Evolutionary conservation across 2,888 invertebrate species (phyloP).

Genomic region (Nesidiocoris tenuis): DNA sequence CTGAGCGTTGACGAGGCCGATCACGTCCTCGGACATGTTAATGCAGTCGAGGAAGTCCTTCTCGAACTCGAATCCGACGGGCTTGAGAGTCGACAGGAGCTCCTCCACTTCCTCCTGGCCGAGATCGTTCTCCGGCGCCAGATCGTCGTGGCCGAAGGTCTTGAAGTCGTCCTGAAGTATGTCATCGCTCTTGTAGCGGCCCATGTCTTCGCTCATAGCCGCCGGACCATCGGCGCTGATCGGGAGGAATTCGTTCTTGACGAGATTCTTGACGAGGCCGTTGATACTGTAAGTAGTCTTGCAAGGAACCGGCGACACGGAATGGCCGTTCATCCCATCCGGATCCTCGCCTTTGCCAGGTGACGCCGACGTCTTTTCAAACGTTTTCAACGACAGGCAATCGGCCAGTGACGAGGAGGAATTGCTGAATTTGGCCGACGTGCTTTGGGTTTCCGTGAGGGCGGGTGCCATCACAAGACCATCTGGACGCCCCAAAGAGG

Average conservation of each 20-base stretch:
- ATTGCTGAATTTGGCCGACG: slow-evolving; percentile 57
- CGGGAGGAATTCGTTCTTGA: slow-evolving; percentile 47
- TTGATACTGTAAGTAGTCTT: slow-evolving; percentile 46
- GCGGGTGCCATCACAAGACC: slow-evolving; percentile 91
- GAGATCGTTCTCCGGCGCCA: slow-evolving; percentile 58
- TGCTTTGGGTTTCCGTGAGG: slow-evolving; percentile 67
- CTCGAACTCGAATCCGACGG: slow-evolving; percentile 48
- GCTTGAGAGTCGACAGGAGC: slow-evolving; percentile 67
- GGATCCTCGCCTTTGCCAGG: neutral
- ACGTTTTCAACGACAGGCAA: slow-evolving; percentile 41
- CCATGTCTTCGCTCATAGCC: slow-evolving; percentile 48
- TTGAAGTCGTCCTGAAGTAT: slow-evolving; percentile 22
- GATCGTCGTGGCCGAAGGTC: slow-evolving; percentile 43
- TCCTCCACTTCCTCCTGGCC: slow-evolving; percentile 61
- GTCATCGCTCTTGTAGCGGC: slow-evolving; percentile 45
- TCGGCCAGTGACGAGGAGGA: slow-evolving; percentile 58
- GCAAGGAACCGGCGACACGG: slow-evolving; percentile 12
- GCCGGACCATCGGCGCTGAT: slow-evolving; percentile 27
- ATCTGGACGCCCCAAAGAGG: slow-evolving; percentile 61
- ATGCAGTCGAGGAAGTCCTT: slow-evolving; percentile 58
- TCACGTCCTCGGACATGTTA: slow-evolving; percentile 57
- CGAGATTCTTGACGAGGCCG: slow-evolving; percentile 45
- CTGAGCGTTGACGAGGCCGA: slow-evolving; percentile 51
- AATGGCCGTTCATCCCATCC: slow-evolving; percentile 47
- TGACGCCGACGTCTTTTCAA: slow-evolving; percentile 12